Evolutionary conservation across 2,797 vertebrate genomes (phyloP).

Genomic region (Tamandua tetradactyla): DNA sequence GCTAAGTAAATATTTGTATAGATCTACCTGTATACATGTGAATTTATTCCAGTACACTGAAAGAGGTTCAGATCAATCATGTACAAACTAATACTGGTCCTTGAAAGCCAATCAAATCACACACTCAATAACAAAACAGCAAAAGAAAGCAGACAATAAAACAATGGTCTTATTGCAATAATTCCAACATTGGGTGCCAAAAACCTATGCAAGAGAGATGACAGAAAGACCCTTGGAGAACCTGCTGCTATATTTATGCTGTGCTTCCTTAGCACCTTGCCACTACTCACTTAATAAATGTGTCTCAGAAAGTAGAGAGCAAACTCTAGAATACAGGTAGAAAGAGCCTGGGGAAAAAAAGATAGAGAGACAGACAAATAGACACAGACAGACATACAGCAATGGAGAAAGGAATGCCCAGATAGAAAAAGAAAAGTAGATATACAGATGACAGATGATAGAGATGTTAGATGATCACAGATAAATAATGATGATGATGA

Average conservation of each 20-base stretch:
- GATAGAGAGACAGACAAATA: no score
- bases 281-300: background rate
- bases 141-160: background rate
- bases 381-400: no score
- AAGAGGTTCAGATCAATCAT: background rate
- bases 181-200: background rate
- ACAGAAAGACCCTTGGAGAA: background rate
- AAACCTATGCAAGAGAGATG: no score
- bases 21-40: background rate
- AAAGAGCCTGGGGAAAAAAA: background rate
- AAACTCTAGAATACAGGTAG: background rate
- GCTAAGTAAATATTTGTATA: background rate
- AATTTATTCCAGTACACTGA: background rate
- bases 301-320: background rate
- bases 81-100: background rate
- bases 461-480: no score
- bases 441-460: no score
- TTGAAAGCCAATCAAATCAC: background rate
- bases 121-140: background rate
- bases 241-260: rapidly evolving
- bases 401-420: no score
- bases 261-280: background rate
- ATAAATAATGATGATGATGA: background rate
- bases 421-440: no score
- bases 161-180: background rate